Evolutionary conservation across 1,140 invertebrate genomes (phyloP), one percentile per base, ranked within the genome.

Genomic region (Drosophila ironensis): DNA sequence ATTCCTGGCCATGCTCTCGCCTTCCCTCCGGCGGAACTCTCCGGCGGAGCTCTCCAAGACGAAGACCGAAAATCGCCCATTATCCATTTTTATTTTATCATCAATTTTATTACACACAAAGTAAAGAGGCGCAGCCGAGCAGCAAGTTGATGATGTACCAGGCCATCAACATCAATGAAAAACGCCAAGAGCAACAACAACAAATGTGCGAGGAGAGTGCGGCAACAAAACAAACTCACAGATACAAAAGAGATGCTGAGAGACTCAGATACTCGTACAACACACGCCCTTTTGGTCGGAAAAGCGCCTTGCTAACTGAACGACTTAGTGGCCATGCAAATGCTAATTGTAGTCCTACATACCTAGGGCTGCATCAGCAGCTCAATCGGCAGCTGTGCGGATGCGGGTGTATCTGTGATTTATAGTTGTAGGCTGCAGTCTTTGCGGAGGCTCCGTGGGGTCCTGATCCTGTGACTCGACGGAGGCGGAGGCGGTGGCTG

Each of bases 41-140:
- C 51, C 14, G n/a, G n/a, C n/a, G n/a, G n/a, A n/a, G n/a, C n/a
- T 14, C 17, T 22, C 22, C 45, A 40, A 51, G 28, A 37, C 53
- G 53, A 73, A 56, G 42, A 78, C 71, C 67, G 72, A 81, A 72
- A 82, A 72, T 82, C 72, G 78, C 63, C 72, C 77, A 82, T 82
- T 82, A 82, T 82, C 77, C 77, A 82, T 77, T 82, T 82, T 82
- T 82, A 81, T 82, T 82, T 82, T 77, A 82, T 82, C 78, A 77
- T 82, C 77, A 82, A 82, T 82, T 82, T 82, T 82, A 82, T 82
- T 82, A 77, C 77, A 66, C 76, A 66, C 53, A 74, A 80, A 82
- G 77, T 72, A 75, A 75, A 81, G 77, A 81, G 71, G 71, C 72
- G 72, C 66, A 80, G 59, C 70, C 60, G 67, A 71, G 42, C 42